phyloP scores from a whole-genome alignment of 1,140 invertebrate species.

The Apis cerana region DNA sequence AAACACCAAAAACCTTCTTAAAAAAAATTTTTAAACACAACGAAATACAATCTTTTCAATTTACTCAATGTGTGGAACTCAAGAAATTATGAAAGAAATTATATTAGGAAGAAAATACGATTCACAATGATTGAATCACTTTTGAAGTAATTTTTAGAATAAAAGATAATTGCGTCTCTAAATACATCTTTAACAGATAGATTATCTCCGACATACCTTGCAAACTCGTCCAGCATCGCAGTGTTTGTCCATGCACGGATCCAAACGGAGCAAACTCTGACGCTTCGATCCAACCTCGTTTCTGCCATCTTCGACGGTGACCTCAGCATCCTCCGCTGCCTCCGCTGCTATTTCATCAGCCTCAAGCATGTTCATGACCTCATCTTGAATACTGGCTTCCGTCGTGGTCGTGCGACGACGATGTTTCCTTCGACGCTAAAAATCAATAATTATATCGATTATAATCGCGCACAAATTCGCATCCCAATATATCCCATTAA shows the following conservation, averaged over 20 bases:
- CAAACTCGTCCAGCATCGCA: conserved; percentile 95
- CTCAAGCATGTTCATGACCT: conserved; percentile 76
- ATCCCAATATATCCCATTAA: too few species aligned
- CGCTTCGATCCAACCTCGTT: conserved; percentile 60
- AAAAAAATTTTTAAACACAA: too few species aligned
- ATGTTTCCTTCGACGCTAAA: conserved; percentile 59
- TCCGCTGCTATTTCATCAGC: conserved; percentile 69
- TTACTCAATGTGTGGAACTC: too few species aligned
- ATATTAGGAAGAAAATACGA: too few species aligned
- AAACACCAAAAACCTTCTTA: too few species aligned
- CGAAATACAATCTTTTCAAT: too few species aligned
- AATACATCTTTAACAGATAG: too few species aligned
- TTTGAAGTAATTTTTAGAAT: too few species aligned
- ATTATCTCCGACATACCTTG: conserved; percentile 81
- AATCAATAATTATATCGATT: conserved; percentile 29
- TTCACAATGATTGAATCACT: too few species aligned
- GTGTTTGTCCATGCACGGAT: conserved; percentile 92
- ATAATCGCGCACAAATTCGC: too few species aligned
- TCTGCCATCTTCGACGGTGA: conserved; percentile 58
- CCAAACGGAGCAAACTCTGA: conserved; percentile 71
- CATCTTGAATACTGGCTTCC: conserved; percentile 70
- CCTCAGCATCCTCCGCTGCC: conserved; percentile 59
- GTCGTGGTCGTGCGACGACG: conserved; percentile 72
- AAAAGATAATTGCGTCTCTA: too few species aligned
- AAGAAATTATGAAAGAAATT: too few species aligned